These are phyloP conservation scores for Diadromus collaris DNA, from an alignment of 2,888 invertebrate genomes.

Conservation along the genomic window DNA sequence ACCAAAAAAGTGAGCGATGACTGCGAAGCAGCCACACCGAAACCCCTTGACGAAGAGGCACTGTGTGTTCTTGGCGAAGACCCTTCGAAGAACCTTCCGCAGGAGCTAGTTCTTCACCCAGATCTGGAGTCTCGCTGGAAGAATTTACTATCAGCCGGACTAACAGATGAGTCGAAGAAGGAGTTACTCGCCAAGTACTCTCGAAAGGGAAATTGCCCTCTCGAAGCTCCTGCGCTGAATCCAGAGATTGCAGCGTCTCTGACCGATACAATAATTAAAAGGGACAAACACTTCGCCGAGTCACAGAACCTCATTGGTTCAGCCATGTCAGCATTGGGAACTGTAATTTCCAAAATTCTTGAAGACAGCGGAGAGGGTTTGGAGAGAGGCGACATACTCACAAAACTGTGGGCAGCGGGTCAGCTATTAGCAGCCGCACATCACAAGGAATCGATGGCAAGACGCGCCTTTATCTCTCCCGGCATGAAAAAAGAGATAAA, in stretches of 20 bases:
- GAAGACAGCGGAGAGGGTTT: constrained; percentile 32
- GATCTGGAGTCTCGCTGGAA: constrained; percentile 44
- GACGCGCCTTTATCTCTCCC: constrained; percentile 49
- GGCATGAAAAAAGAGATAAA: constrained; percentile 39
- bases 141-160: constrained; percentile 31
- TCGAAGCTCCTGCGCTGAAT: too few species aligned
- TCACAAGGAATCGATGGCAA: constrained; percentile 38
- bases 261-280: constrained; percentile 44
- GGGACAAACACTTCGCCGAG: constrained; percentile 46
- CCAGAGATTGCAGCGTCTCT: constrained; percentile 40
- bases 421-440: constrained; percentile 35
- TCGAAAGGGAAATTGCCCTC: too few species aligned
- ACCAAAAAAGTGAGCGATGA: neutral
- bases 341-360: constrained; percentile 37
- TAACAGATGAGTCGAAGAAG: constrained; percentile 34
- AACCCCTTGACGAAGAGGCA: neutral
- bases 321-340: constrained; percentile 40
- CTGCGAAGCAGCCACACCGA: neutral
- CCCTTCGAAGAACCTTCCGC: constrained; percentile 3
- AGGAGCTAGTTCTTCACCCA: constrained; percentile 23
- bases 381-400: constrained; percentile 14
- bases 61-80: constrained; percentile 26
- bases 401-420: constrained; percentile 39
- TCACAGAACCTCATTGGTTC: constrained; percentile 51
- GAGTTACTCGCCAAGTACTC: constrained; percentile 21